Evolutionary conservation across 2,113 vertebrate species (phyloP).

Genomic region (Pygathrix nemaeus): DNA sequence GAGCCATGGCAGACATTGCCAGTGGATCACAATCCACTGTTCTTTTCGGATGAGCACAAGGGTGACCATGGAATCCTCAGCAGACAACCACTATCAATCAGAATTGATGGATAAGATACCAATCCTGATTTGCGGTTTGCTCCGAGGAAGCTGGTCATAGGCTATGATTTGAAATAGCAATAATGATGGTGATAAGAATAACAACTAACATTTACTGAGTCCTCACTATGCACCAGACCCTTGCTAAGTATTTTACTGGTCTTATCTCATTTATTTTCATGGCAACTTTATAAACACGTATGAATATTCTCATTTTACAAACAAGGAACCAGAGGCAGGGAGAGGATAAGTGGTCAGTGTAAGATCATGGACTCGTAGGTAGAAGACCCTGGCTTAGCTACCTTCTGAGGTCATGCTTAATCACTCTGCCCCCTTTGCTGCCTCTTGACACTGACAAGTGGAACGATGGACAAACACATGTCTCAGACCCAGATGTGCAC

Average conservation of each 20-base stretch:
- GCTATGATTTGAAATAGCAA: neutral
- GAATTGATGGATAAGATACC: neutral
- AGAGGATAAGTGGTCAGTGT: neutral
- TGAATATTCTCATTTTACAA: neutral
- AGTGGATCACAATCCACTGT: neutral
- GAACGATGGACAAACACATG: neutral
- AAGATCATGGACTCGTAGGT: neutral
- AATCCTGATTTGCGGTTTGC: neutral
- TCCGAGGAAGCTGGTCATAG: neutral
- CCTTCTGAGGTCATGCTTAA: neutral
- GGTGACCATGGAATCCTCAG: neutral
- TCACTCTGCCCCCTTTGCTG: neutral
- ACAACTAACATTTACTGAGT: neutral
- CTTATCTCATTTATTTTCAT: neutral
- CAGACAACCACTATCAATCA: neutral
- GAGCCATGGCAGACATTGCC: neutral
- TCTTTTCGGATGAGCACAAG: neutral
- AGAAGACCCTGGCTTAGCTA: neutral
- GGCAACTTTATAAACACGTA: neutral
- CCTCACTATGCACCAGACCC: neutral
- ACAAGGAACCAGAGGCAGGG: neutral
- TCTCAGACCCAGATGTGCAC: neutral
- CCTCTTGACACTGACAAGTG: too few relatives aligned
- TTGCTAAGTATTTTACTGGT: neutral
- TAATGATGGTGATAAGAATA: neutral